Base-by-base conservation (phyloP, 2,888 invertebrate genomes). In the Latheticus oryzae region DNA sequence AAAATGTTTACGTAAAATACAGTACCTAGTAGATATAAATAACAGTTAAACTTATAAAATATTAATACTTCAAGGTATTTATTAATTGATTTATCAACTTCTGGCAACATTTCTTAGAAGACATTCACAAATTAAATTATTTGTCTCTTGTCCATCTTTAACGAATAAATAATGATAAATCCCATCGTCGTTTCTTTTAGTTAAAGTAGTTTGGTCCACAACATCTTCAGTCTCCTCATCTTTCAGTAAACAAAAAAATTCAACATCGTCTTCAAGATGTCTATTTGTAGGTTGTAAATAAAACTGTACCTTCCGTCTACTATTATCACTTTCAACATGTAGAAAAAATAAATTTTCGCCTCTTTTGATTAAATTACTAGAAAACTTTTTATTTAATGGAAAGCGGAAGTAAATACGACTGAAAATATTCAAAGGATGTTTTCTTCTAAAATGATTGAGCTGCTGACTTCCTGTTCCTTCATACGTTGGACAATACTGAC, bases 381-480 rank as follows among this genome's bases (percentile, higher is more conserved):
- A 32, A 19, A 8, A 37, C 1, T 32, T 8, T 2, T 12, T 15
- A 15, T 45, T 5, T 5, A 50, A 17, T 3, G 50, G 50, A 12
- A 50, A 38, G 3, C 50, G 50, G 17, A 50, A 50, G 9, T 19
- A 9, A 26, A 38, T 12, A 11, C 24, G 19, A 2, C 42, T 33
- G n/a, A 56, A 32, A 17, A 60, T 28, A 26, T 61, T 59, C 23
- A 38, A 30, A 1, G 37, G 45, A 19, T 63, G 63, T 3, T 9
- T 37, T 3, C 8, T 52, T 35, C 51, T 59, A 23, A 63, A 61
- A 28, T 63, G 63, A 16, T 54, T 55, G n/a, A 63, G 9, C 16
- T 60, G 40, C 32, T 63, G 63, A 13, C 50, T 42, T n/a, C 63
- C 63, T 15, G 58, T 58, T n/a, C 63, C 63, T 28, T 58, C 48